Evolutionary conservation across 1,140 invertebrate genomes (phyloP), one percentile per base, ranked within the genome.

Genomic region (Coenobita brevimanus): DNA sequence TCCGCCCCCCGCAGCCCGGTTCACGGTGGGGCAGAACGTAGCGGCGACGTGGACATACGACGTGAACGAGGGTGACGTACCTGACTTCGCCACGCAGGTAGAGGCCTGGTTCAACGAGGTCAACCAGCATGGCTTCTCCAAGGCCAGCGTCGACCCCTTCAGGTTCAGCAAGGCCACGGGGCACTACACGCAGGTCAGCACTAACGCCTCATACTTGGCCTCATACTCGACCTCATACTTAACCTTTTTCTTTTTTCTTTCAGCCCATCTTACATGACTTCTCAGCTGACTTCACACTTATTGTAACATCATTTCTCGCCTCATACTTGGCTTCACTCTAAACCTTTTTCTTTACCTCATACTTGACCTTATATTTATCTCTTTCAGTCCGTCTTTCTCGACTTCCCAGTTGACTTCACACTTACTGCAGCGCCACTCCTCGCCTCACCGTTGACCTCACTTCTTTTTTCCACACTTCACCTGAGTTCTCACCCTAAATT

Each of bases 101-200:
- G 93, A 94, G 71, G 94, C 94, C 71, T 97, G 96, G 96, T 97
- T 97, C 93, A 95, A 96, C 91, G 96, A 97, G 93, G 96, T 96
- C 60, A 93, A 94, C 89, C 94, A 95, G 86, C 96, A 95, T 92
- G 94, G 94, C 69, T 96, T 95, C 91, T 93, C 94, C 73, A 93
- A 94, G 24, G 94, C 94, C 76, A 94, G 94, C 83, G 90, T 92
- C 17, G 89, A 91, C 69, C 91, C 90, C 38, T 92, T 91, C 84
- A 82, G 88, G 10, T 96, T 95, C 91, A 94, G 94, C 76, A 93
- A 94, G 87, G 93, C 94, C 88, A 96, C 96, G 4, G 96, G 95
- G 64, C 96, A 97, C 93, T 97, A 97, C 92, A 96, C 96, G 62
- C 96, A 97, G 94, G 96, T 96, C 92, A 91, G 91, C 89, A 76